Percentiles rank a stretch among this genome's conserved stretches.
phyloP scores from a whole-genome alignment of 1,140 invertebrate genomes.

The Holcopasites calliopsidis region DNA sequence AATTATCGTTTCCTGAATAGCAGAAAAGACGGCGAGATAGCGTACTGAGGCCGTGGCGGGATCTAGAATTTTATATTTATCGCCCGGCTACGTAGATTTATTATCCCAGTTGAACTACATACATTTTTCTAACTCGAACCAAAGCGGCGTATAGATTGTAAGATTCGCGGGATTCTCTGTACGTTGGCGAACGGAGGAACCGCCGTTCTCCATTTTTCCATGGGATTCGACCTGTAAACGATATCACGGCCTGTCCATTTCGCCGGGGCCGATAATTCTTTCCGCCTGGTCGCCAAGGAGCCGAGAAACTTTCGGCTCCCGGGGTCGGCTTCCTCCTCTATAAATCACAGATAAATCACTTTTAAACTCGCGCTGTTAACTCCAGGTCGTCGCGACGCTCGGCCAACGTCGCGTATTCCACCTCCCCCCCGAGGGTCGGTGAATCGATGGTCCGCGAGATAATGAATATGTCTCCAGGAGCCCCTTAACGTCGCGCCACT shows the following conservation, averaged over 20 bases:
- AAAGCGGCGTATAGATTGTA: constrained; percentile 9
- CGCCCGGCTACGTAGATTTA: background rate
- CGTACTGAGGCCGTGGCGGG: background rate
- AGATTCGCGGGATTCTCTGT: constrained; percentile 13
- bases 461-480: constrained; percentile 68
- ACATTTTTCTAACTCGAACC: too few species aligned
- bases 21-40: too few species aligned
- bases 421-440: constrained; percentile 3
- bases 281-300: constrained; percentile 70
- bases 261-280: constrained; percentile 74
- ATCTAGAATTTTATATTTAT: background rate
- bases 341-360: constrained; percentile 79
- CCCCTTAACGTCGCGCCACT: constrained; percentile 33
- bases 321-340: constrained; percentile 65
- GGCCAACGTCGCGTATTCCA: constrained; percentile 33
- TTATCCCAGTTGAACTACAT: background rate
- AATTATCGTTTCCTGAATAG: background rate
- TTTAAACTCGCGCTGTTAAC: constrained; percentile 77
- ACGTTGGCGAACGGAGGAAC: background rate
- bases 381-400: constrained; percentile 68
- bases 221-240: constrained; percentile 73
- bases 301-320: constrained; percentile 71
- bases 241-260: constrained; percentile 74
- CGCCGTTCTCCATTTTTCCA: constrained; percentile 20
- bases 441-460: constrained; percentile 73